Base-by-base conservation (phyloP, 2,888 invertebrate genomes). In the Ophonus ardosiacus region DNA sequence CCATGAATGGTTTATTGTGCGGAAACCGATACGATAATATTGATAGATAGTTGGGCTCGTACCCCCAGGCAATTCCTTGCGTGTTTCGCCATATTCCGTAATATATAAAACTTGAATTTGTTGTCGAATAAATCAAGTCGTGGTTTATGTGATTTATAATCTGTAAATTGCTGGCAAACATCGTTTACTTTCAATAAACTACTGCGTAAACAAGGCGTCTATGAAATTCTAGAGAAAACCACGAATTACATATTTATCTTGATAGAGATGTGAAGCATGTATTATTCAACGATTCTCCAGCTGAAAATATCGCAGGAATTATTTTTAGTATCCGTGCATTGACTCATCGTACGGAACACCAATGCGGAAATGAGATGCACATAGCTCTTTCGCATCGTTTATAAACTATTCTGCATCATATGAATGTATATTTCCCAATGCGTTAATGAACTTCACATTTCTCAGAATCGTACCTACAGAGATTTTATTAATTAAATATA, bases 21-120 rank as follows among this genome's bases (percentile, higher is more conserved):
- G 84, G 84, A 84, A 84, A 84, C 65, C 78, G 51, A 84, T 84
- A 65, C 78, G 84, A 84, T 84, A 84, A 84, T 78, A 78, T 84
- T 84, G 84, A 84, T 84, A 61, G 84, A 84, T 84, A 78, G 76
- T 78, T 78, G 56, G 51, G 63, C 17, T 61, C 15, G 57, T 63
- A 31, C 59, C 57, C 15, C 56, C 6, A 15, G 40, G 78, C 57
- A 7, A 21, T 57, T 78, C 18, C 78, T 78, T 51, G 56, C 56
- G 31, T 78, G 78, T 78, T 78, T 56, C 31, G 78, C 78, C 78
- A 78, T 78, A 78, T 78, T 78, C 57, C 56, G 17, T 57, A 57
- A 57, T 78, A 78, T n/a, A 78, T 78, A 78, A 78, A 78, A 78
- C 78, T 57, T 56, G 40, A 57, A 78, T 78, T 78, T 57, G 31